Base-by-base conservation (phyloP, 2,113 vertebrate genomes). In the Notothenia rossii region DNA sequence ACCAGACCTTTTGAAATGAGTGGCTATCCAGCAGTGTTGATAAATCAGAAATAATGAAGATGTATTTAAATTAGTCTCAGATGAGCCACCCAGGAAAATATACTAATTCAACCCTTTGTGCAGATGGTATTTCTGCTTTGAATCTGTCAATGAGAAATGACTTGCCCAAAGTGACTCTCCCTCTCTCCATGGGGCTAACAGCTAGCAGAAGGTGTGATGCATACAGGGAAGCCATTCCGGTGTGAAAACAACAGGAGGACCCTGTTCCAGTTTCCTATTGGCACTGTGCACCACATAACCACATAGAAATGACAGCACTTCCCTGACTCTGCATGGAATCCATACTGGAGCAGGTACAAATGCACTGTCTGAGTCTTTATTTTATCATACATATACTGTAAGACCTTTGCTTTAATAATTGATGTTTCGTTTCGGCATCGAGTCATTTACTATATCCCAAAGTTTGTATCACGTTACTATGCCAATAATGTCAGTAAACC, bases 201-300 rank as follows among this genome's bases (percentile, higher is more conserved):
- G 88, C 81, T 85, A 90, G 87, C 91, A 94, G 89, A 94, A 92
- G 91, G 93, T 91, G 93, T 73, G 89, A 91, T 82, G 56, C 64
- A 85, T 86, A 84, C 80, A 85, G 89, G 88, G 88, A 94, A 93
- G 77, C 89, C 91, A 72, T 90, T 94, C 87, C 69, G 82, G 89
- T 93, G 93, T 84, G 85, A 92, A 90, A 93, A 91, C 93, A 88
- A 85, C 84, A 90, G 89, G 93, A 86, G 75, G 75, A 82, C 79
- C 83, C 83, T 91, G 83, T 73, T 72, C 83, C 82, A 60, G 86
- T 75, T 91, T 85, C 88, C 79, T 89, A 67, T 76, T 89, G 89
- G 84, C 85, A 86, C 43, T 18, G 68, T 63, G 61, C 56, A 50
- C 78, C 63, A 75, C 74, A 87, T 50, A 88, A 77, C 71, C 83